phyloP scores from a whole-genome alignment of 2,113 vertebrate species.

The Morone saxatilis region DNA sequence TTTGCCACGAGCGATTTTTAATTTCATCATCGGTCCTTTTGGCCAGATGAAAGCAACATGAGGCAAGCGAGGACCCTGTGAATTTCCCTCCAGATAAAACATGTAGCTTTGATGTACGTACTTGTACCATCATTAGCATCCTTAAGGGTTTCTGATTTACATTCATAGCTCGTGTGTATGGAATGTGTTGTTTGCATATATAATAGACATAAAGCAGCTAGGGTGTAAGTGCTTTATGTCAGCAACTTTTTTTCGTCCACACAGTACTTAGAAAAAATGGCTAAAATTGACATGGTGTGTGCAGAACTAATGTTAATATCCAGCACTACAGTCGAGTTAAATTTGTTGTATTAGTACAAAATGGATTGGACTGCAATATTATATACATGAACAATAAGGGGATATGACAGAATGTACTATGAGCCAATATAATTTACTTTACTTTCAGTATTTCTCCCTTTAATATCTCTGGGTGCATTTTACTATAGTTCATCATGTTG shows the following conservation, averaged over 20 bases:
- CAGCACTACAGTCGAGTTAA: neutral
- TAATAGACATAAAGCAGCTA: neutral
- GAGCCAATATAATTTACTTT: neutral
- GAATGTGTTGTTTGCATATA: conserved; percentile 34
- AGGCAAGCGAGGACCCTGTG: neutral
- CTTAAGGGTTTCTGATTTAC: conserved; percentile 47
- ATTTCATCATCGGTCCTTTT: conserved; percentile 2
- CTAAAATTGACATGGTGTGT: neutral
- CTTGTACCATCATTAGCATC: conserved; percentile 59
- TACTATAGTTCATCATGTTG: neutral
- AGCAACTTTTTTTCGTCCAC: neutral
- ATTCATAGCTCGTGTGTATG: conserved; percentile 3
- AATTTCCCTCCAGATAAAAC: conserved; percentile 24
- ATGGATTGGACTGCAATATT: neutral
- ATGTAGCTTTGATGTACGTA: conserved; percentile 47
- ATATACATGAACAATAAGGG: neutral
- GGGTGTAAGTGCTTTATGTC: neutral
- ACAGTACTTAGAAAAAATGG: neutral
- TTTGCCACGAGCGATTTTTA: conserved; percentile 19
- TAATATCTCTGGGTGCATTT: neutral
- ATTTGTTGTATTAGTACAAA: neutral
- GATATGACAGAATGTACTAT: neutral
- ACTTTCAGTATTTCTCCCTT: neutral
- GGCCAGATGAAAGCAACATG: conserved; percentile 59
- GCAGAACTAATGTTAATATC: neutral